These are phyloP conservation scores for Eurystomus gularis DNA, from an alignment of 2,113 vertebrate species.

Conservation along the genomic window DNA sequence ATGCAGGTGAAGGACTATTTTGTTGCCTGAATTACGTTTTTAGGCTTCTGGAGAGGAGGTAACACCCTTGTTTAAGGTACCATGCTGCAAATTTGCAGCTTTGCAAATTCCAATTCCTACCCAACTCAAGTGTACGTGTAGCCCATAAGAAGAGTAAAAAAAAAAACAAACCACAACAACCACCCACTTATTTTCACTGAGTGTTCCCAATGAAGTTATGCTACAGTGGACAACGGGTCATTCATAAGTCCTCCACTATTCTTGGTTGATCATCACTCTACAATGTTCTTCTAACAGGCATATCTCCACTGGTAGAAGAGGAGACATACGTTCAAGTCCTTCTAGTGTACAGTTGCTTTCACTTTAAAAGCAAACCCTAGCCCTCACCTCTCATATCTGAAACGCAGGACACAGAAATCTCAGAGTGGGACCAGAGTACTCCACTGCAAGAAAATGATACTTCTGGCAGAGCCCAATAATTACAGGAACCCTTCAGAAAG, in stretches of 20 bases:
- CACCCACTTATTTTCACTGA: no score
- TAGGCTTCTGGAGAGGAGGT: background rate
- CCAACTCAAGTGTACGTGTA: background rate
- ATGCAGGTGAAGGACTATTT: background rate
- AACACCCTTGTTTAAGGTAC: background rate
- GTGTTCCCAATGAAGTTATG: background rate
- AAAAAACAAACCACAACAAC: no score
- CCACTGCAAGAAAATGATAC: background rate
- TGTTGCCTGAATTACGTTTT: background rate
- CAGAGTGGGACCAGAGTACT: background rate
- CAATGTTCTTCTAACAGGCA: background rate
- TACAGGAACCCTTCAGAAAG: background rate
- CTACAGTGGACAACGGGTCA: background rate
- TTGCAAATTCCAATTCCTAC: background rate
- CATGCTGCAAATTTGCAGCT: background rate
- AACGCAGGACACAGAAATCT: background rate
- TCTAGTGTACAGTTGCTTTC: background rate
- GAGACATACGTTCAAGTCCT: background rate
- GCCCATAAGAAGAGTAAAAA: background rate
- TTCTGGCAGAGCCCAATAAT: background rate
- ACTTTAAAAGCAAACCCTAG: background rate
- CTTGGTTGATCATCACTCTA: background rate
- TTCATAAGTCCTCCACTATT: background rate
- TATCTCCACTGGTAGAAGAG: background rate
- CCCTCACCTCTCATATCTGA: background rate